Base-by-base conservation (phyloP, 2,113 vertebrate species). In the Galemys pyrenaicus region DNA sequence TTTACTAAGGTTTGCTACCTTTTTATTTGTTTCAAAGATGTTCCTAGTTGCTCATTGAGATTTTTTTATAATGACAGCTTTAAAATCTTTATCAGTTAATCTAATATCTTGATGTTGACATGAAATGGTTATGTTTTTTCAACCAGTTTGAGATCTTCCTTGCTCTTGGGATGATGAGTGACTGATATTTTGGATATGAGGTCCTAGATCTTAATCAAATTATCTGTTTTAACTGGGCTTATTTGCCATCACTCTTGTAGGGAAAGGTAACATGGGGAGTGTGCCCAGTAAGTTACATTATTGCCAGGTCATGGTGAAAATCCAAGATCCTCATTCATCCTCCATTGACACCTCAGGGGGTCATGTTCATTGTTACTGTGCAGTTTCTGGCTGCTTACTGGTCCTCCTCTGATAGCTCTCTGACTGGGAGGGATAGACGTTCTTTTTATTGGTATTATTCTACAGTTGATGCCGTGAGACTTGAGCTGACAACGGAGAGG, bases 81-180 rank as follows among this genome's bases (percentile, higher is more conserved):
- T 44, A 35, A 80, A 93, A 64, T 87, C 22, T 65, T 91, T 65
- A 54, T 85, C 28, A 82, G n/a, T 51, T 77, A 75, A 24, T 85
- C 32, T 75, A 46, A 46, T 46, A 78, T 82, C 37, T 39, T 64
- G 44, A 51, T 68, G 9, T 62, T 94, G 62, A 3, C 11, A 35
- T 70, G 28, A 84, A 26, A 5, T 49, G 28, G 1, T 86, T 71
- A 44, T 35, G 28, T 30, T 22, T 88, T 77, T 94, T 58, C 17
- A 84, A 84, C 20, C 13, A 39, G 1, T 49, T 83, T 89, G 75
- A 80, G n/a, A 51, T 73, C 5, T 65, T 51, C 35, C 49, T 91
- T 28, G 60, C n/a, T 74, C 67, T 58, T 81, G 49, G 60, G 74
- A 60, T 81, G 28, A 58, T 60, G n/a, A 91, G 1, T 81, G 12